phyloP scores from a whole-genome alignment of 1,140 invertebrate genomes.

The Lethocerus indicus region DNA sequence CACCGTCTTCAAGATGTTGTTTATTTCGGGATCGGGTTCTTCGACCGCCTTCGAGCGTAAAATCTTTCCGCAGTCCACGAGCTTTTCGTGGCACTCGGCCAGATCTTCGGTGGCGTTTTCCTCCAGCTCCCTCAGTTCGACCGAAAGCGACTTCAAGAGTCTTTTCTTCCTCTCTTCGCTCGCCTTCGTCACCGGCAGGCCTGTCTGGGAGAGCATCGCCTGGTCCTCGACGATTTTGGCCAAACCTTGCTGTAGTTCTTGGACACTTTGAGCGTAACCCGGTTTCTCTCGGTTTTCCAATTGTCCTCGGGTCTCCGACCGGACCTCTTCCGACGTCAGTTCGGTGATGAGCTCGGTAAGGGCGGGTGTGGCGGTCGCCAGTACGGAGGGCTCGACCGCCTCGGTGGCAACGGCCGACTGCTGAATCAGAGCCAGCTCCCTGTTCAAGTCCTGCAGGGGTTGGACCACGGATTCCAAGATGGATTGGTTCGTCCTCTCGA shows the following conservation, averaged over 20 bases:
- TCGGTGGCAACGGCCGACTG: neutral
- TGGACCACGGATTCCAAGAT: slow-evolving; percentile 18
- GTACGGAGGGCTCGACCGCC: slow-evolving; percentile 20
- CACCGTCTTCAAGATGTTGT: slow-evolving; percentile 13
- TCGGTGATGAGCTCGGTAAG: neutral
- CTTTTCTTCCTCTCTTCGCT: slow-evolving; percentile 5
- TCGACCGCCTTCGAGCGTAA: slow-evolving; percentile 8
- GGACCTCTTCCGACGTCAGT: neutral
- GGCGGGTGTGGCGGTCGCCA: slow-evolving; percentile 37
- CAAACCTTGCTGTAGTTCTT: slow-evolving; percentile 10
- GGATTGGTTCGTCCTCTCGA: slow-evolving; percentile 15
- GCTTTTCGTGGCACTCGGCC: slow-evolving; percentile 9
- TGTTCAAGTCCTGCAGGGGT: slow-evolving; percentile 37
- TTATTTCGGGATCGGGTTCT: slow-evolving; percentile 13
- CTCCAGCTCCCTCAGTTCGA: slow-evolving; percentile 11
- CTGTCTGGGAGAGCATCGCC: too few species aligned
- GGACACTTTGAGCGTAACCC: slow-evolving; percentile 6
- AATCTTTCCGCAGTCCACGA: slow-evolving; percentile 5
- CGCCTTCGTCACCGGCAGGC: too few species aligned
- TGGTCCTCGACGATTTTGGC: slow-evolving; percentile 10
- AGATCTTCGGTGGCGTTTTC: slow-evolving; percentile 13
- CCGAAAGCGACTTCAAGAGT: slow-evolving; percentile 8
- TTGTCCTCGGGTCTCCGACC: too few species aligned
- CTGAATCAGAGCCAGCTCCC: slow-evolving; percentile 40
- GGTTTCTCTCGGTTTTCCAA: neutral